phyloP scores from a whole-genome alignment of 2,888 invertebrate species.

The Gibbula magus region DNA sequence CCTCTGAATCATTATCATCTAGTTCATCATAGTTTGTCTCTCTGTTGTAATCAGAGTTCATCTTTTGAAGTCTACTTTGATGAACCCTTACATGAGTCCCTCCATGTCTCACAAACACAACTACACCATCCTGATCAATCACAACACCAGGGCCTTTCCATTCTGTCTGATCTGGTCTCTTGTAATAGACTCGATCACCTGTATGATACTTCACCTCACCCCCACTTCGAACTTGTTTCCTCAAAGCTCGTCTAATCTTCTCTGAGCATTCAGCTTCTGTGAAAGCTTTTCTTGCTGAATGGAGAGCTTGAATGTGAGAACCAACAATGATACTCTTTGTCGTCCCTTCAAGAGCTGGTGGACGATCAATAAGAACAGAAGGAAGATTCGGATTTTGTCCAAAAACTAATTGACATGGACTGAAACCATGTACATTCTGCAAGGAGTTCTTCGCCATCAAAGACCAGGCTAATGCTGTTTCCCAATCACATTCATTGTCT shows the following conservation, averaged over 20 bases:
- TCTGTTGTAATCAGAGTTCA: not conserved
- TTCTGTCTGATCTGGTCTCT: conserved; percentile 36
- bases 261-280: conserved; percentile 38
- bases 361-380: not conserved
- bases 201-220: not conserved
- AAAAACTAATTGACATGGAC: conserved; percentile 39
- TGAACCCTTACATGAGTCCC: conserved; percentile 39
- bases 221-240: conserved; percentile 34
- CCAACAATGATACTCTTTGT: conserved; percentile 3
- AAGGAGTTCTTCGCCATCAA: too few relatives aligned
- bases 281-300: conserved; percentile 32
- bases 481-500: too few relatives aligned
- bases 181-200: conserved; percentile 43
- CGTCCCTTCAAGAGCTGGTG: conserved; percentile 33
- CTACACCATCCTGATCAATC: conserved; percentile 44
- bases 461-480: too few relatives aligned
- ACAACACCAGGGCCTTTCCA: conserved; percentile 46
- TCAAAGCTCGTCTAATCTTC: conserved; percentile 36
- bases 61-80: conserved; percentile 35
- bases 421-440: too few relatives aligned
- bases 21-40: too few relatives aligned
- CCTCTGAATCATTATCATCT: too few relatives aligned
- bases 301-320: not conserved
- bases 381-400: conserved; percentile 41
- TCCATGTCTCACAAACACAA: conserved; percentile 49